Evolutionary conservation across 2,113 vertebrate genomes (phyloP).

Genomic region (Sceloporus tristichus): DNA sequence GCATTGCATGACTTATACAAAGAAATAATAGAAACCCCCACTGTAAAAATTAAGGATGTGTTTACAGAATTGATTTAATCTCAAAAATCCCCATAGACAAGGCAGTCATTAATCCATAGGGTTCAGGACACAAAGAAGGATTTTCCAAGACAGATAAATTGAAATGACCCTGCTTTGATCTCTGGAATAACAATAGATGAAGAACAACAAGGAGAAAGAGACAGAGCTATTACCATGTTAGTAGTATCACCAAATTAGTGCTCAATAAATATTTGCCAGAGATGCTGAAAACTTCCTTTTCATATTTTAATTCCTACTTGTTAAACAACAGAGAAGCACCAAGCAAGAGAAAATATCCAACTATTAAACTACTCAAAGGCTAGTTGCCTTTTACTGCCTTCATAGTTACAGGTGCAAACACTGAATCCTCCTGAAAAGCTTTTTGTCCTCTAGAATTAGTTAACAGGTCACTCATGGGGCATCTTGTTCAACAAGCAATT

Average conservation of each 20-base stretch:
- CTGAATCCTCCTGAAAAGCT: conserved; percentile 72
- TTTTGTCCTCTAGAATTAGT: conserved; percentile 66
- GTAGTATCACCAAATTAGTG: conserved; percentile 94
- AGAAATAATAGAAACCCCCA: neutral
- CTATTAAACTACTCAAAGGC: conserved; percentile 65
- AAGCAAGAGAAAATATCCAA: conserved; percentile 86
- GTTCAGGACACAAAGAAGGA: conserved; percentile 73
- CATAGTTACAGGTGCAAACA: conserved; percentile 73
- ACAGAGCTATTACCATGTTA: conserved; percentile 83
- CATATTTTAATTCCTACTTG: conserved; percentile 96
- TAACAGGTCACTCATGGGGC: conserved; percentile 65
- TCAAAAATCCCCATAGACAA: conserved; percentile 74
- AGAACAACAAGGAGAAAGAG: conserved; percentile 85
- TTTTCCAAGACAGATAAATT: conserved; percentile 98
- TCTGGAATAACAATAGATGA: conserved; percentile 89
- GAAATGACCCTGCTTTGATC: conserved; percentile 97
- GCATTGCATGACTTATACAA: neutral
- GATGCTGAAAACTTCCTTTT: conserved; percentile 92
- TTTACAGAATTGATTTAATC: conserved; percentile 67
- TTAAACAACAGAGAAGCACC: conserved; percentile 88
- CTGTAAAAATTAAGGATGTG: conserved; percentile 29
- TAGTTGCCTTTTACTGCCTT: conserved; percentile 81
- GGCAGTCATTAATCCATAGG: conserved; percentile 75
- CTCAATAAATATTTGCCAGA: conserved; percentile 99
- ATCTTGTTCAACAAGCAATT: conserved; percentile 43